Base-by-base conservation (phyloP, 1,140 invertebrate genomes). In the Nymphalis io region DNA sequence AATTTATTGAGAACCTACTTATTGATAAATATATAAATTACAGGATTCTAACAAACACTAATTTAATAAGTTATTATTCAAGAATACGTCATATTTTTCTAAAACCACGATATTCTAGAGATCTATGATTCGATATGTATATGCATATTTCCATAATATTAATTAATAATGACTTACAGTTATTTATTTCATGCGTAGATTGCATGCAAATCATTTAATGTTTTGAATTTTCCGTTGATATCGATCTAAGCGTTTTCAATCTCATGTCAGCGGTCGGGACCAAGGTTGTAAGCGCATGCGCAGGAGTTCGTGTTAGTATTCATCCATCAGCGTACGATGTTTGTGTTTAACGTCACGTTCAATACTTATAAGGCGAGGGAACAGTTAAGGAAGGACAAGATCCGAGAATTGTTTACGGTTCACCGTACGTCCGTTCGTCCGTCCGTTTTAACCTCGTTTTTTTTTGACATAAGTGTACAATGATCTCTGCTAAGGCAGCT, bases 361-460 rank as follows among this genome's bases (percentile, higher is more conserved):
- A n/a, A 46, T 33, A 60, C 64, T 44, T 63, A 70, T 66, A 69
- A 61, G 72, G 60, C 33, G 20, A 27, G 67, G 51, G 46, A 57
- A 69, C 61, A 44, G 71, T 60, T 73, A 65, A 58, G 60, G 71
- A 69, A 68, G 62, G 60, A 68, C 64, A 60, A 63, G 60, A 63
- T 71, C 60, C 27, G 51, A 33, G 68, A 58, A 62, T 63, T 71
- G 68, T 67, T 68, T 74, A 71, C 64, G 60, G 69, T 71, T 74
- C 72, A 58, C 11, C 53, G 72, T 62, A 74, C 72, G 63, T 65
- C 38, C 63, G 68, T 57, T 46, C 68, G 60, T 57, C 64, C 63
- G 68, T 58, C 57, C 68, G 60, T 57, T 60, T 48, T 66, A 60
- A 65, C 65, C 65, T 72, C 64, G 64, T 62, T 69, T 68, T 51